These are phyloP conservation scores for Drosophila kurseongensis DNA, from an alignment of 1,140 invertebrate genomes.

Conservation along the genomic window DNA sequence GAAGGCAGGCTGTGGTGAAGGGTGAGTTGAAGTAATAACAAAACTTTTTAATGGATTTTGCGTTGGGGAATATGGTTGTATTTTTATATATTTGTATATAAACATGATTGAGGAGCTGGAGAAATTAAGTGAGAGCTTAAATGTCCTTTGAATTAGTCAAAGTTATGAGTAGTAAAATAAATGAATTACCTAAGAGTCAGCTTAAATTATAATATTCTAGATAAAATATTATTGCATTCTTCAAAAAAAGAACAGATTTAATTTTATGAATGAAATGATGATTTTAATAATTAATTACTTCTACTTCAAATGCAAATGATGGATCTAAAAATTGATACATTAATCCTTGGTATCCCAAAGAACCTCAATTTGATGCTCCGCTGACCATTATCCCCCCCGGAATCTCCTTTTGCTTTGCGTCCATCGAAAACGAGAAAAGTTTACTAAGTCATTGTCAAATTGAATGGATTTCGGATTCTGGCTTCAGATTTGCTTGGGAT, in stretches of 20 bases:
- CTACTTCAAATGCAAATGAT: not conserved
- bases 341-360: not conserved
- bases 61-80: conserved; percentile 27
- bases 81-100: conserved; percentile 24
- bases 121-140: conserved; percentile 22
- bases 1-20: conserved; percentile 16
- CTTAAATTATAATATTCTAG: no score
- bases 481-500: conserved; percentile 17
- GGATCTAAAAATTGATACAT: conserved; percentile 14
- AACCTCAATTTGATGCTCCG: conserved; percentile 31
- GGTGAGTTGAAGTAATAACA: conserved; percentile 35
- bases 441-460: conserved; percentile 63
- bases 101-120: not conserved
- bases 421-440: conserved; percentile 40
- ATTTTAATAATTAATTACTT: not conserved
- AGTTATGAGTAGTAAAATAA: not conserved
- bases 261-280: no score
- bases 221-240: no score
- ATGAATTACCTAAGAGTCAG: no score
- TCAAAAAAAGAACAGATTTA: no score
- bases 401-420: not conserved
- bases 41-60: conserved; percentile 75
- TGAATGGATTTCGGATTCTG: conserved; percentile 44
- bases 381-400: not conserved
- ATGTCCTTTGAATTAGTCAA: not conserved